Evolutionary conservation across 2,113 vertebrate genomes (phyloP).

Genomic region (Hypocryptadius cinnamomeus): DNA sequence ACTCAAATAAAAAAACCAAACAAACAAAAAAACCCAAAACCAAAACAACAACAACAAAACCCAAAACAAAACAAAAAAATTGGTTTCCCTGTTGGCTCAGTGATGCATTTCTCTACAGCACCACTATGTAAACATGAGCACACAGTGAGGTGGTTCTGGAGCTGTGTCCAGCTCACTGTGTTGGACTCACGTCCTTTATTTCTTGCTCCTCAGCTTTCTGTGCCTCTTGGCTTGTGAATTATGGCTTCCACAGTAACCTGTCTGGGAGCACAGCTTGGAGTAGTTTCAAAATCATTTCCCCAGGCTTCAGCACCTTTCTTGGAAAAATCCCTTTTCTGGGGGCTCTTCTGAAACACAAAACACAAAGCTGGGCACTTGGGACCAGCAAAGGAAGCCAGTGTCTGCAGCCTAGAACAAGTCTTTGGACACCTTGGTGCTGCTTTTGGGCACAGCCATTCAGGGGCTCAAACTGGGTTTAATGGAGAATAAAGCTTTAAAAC

Average conservation of each 20-base stretch:
- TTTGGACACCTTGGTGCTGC: not conserved
- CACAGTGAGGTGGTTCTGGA: not conserved
- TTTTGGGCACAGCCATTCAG: not conserved
- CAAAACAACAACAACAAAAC: no score
- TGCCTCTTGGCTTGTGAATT: not conserved
- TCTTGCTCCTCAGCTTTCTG: not conserved
- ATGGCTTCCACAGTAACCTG: rapidly evolving
- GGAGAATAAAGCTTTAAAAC: not conserved
- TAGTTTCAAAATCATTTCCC: not conserved
- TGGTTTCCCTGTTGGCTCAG: not conserved
- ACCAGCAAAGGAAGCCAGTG: not conserved
- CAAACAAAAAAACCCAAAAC: no score
- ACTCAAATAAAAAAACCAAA: not conserved
- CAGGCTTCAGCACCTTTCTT: not conserved
- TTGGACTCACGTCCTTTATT: not conserved
- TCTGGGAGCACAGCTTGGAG: not conserved
- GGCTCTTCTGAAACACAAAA: not conserved
- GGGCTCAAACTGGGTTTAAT: not conserved
- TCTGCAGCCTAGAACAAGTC: not conserved
- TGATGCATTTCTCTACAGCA: not conserved
- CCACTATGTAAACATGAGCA: rapidly evolving
- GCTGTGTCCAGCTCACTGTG: rapidly evolving
- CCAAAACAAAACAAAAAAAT: no score
- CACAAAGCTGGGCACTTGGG: rapidly evolving
- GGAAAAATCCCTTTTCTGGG: not conserved